Conservation (phyloP, 2,113 vertebrate genomes). For the Anseranas semipalmata region DNA sequence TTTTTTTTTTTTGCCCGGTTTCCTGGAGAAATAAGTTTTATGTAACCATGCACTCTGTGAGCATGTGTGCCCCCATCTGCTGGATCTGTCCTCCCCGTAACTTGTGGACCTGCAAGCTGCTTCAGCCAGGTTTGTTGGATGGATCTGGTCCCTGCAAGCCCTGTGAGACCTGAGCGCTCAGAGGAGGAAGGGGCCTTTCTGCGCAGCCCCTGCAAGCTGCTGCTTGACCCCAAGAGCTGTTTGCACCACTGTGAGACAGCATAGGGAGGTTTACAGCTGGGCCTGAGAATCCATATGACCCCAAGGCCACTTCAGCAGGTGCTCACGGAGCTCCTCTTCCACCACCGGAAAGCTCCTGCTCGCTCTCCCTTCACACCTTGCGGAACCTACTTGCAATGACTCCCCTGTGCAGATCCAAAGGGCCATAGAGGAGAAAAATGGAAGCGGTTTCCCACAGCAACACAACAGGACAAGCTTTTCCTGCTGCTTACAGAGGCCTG, state of each 20-base stretch:
- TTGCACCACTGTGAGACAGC: neutral
- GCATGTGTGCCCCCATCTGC: accelerated
- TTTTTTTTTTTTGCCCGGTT: neutral
- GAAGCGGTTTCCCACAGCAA: neutral
- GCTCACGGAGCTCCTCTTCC: neutral
- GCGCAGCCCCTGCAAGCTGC: neutral
- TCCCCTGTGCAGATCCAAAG: neutral
- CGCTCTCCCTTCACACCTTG: neutral
- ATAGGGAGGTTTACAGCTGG: neutral
- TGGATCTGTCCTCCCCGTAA: neutral
- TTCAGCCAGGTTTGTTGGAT: accelerated
- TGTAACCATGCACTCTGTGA: neutral
- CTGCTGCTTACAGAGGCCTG: neutral
- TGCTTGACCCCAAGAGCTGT: neutral
- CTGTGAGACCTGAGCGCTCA: neutral
- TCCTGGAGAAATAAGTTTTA: neutral
- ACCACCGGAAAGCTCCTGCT: neutral
- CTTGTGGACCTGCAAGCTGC: neutral
- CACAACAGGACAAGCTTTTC: neutral
- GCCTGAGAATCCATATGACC: neutral
- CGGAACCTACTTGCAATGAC: neutral
- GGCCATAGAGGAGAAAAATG: accelerated
- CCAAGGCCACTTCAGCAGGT: neutral
- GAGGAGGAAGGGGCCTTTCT: neutral
- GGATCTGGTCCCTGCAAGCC: accelerated